phyloP scores from a whole-genome alignment of 2,888 invertebrate genomes.

The Torymus tubicola region DNA sequence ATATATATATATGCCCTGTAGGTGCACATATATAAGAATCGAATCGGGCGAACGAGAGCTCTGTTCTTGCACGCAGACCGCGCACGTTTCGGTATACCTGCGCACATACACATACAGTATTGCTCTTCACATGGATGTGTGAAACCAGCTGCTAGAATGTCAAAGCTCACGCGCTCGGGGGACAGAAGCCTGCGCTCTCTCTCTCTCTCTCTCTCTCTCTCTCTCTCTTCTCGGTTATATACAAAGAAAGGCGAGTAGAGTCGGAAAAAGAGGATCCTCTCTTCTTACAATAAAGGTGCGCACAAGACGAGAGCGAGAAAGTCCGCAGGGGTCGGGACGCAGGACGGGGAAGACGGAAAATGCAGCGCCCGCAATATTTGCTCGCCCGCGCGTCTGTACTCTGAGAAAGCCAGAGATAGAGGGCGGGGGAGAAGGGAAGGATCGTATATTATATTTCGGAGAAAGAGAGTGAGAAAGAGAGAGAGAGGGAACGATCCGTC shows the following conservation, averaged over 20 bases:
- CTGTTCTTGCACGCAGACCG: background rate
- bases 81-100: background rate
- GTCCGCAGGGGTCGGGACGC: slow-evolving; percentile 11
- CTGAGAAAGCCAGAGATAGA: background rate
- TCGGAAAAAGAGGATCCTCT: too few species aligned
- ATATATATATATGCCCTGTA: too few species aligned
- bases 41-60: background rate
- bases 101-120: too few species aligned
- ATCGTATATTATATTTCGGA: slow-evolving; percentile 34
- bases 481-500: slow-evolving; percentile 8
- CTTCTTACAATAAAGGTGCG: too few species aligned
- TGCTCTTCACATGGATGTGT: background rate
- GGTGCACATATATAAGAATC: background rate
- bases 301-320: too few species aligned
- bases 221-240: too few species aligned
- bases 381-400: background rate
- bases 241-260: too few species aligned
- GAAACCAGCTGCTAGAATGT: slow-evolving; percentile 35
- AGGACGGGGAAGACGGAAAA: slow-evolving; percentile 18
- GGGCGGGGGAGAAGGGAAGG: background rate
- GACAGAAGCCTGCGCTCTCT: too few species aligned
- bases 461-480: background rate
- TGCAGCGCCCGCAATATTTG: slow-evolving; percentile 39
- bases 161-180: slow-evolving; percentile 14
- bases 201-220: too few species aligned